Percentiles rank a stretch among this genome's conserved stretches.
Evolutionary conservation across 2,888 invertebrate species (phyloP).

Genomic region (Dione vanillae): DNA sequence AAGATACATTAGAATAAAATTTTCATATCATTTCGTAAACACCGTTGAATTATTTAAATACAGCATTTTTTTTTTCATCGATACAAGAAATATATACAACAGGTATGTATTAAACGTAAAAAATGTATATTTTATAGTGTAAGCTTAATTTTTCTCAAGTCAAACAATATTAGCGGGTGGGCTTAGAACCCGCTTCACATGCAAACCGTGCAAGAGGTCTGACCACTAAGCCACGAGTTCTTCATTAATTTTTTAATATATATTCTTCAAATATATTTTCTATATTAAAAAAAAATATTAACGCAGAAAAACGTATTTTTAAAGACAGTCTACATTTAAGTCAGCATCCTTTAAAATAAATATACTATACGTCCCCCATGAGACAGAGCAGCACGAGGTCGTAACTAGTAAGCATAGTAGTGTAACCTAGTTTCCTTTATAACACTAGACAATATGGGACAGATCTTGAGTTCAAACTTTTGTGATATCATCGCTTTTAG

Average conservation of each 20-base stretch:
- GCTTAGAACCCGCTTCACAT: too few species aligned
- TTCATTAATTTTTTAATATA: too few species aligned
- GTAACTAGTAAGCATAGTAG: slow-evolving; percentile 23
- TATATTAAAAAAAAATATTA: too few species aligned
- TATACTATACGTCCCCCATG: background rate
- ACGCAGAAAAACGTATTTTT: too few species aligned
- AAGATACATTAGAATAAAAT: background rate
- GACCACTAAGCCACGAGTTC: too few species aligned
- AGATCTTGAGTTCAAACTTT: slow-evolving; percentile 26
- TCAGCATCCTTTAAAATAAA: background rate
- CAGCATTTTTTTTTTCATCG: background rate
- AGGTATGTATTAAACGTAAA: background rate
- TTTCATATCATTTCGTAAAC: background rate
- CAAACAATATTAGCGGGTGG: too few species aligned
- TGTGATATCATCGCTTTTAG: slow-evolving; percentile 28
- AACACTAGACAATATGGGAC: slow-evolving; percentile 24
- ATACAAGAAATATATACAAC: background rate
- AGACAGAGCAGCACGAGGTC: slow-evolving; percentile 2
- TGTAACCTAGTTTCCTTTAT: slow-evolving; percentile 25
- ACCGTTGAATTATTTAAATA: background rate
- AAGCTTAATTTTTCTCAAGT: too few species aligned
- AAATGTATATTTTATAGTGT: too few species aligned
- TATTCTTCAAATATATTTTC: too few species aligned
- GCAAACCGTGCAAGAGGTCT: too few species aligned
- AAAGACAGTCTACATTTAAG: background rate